Conservation (phyloP, 2,797 vertebrate genomes). For the Rhinella marina region DNA sequence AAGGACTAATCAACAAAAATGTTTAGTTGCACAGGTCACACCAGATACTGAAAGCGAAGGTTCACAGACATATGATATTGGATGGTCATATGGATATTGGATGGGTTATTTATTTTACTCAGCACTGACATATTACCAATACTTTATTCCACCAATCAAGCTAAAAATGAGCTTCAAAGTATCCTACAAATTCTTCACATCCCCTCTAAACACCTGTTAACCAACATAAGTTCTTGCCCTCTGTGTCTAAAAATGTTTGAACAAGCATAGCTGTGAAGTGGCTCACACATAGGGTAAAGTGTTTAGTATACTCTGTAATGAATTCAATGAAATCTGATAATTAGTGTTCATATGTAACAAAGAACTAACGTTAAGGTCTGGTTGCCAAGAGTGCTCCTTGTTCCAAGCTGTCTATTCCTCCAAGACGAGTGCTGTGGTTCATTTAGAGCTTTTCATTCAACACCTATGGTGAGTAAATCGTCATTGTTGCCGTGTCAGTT, state of each 20-base stretch:
- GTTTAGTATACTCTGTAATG: constrained; percentile 6
- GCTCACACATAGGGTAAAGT: constrained; percentile 41
- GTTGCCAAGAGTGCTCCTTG: constrained; percentile 20
- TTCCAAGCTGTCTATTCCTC: constrained; percentile 31
- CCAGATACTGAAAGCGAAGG: no score
- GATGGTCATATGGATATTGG: no score
- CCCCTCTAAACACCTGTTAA: constrained; percentile 32
- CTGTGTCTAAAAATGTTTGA: constrained; percentile 1
- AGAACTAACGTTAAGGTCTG: constrained; percentile 34
- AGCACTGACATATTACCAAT: neutral
- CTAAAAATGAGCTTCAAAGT: constrained; percentile 1
- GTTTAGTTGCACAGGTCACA: no score
- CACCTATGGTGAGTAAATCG: constrained; percentile 45
- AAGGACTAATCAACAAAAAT: no score
- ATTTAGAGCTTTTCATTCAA: constrained; percentile 47
- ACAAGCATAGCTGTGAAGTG: constrained; percentile 28
- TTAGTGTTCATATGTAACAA: constrained; percentile 41
- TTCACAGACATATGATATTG: no score
- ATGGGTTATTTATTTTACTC: no score
- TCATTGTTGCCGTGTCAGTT: constrained; percentile 49
- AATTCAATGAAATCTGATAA: constrained; percentile 47
- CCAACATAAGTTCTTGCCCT: neutral
- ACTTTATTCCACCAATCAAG: neutral
- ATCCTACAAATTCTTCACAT: neutral
- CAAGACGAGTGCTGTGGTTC: constrained; percentile 40